phyloP scores from a whole-genome alignment of 1,140 invertebrate species.

The Drosophila sp. region DNA sequence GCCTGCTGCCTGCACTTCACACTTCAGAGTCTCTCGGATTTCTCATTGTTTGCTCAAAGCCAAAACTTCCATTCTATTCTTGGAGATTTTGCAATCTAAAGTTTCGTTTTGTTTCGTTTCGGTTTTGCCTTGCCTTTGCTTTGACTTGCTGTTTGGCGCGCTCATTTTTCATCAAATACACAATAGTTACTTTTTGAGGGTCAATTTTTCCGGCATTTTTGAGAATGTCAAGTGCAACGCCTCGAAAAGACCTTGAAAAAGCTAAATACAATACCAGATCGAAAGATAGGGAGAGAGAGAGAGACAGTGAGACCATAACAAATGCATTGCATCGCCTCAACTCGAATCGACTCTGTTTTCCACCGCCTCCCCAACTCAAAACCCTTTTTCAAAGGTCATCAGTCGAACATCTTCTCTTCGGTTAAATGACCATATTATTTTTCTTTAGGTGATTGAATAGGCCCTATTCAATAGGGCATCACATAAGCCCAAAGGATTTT shows the following conservation, averaged over 20 bases:
- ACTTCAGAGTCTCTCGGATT: conserved; percentile 26
- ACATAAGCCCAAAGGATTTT: too few species aligned
- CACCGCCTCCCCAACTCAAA: too few species aligned
- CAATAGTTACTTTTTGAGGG: conserved; percentile 11
- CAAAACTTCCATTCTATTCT: conserved; percentile 66
- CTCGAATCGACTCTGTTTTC: too few species aligned
- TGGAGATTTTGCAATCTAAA: conserved; percentile 61
- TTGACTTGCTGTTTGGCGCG: background rate
- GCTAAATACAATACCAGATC: background rate
- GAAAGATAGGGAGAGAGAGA: background rate
- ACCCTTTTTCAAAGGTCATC: too few species aligned
- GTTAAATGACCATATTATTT: too few species aligned
- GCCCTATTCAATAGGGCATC: too few species aligned
- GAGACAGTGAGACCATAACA: background rate
- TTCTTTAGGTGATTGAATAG: too few species aligned
- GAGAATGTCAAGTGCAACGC: conserved; percentile 58
- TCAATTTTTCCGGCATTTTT: conserved; percentile 50
- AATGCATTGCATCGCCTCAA: background rate
- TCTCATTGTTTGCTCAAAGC: conserved; percentile 40
- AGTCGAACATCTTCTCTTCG: too few species aligned
- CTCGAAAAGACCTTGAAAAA: conserved; percentile 13
- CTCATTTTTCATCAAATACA: conserved; percentile 23
- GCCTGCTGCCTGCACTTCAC: conserved; percentile 46
- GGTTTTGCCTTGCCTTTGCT: conserved; percentile 14
- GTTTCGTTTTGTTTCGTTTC: conserved; percentile 34